Evolutionary conservation across 2,888 invertebrate species (phyloP), one percentile per base, ranked within the genome.

Genomic region (Hipparchia sbordonii): DNA sequence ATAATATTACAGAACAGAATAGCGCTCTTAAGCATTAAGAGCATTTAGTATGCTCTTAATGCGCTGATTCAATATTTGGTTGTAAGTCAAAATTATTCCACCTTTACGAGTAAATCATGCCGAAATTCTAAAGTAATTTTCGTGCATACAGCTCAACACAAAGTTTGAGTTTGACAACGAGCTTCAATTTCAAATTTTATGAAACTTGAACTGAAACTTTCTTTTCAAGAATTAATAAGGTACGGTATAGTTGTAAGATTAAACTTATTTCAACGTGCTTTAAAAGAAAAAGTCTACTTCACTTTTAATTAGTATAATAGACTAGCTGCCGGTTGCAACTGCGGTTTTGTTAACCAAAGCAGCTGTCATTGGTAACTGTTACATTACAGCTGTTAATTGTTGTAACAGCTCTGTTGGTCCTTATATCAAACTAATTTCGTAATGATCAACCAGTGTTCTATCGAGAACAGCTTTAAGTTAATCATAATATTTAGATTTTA

Each of bases 111-210:
- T 51, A 8, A 46, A 48, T 62, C 7, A 57, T 45, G 6, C 33
- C 56, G 9, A 67, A 46, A 57, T 8, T 57, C 46, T 23, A 5
- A 67, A 57, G 13, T 67, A 67, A 67, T 57, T 57, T 56, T 46
- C 39, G 56, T 57, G 67, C 13, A 67, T 13, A 57, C 46, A 57
- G 56, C 12, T 57, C 13, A 46, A 45, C 56, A 13, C 57, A 67
- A 57, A 57, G 13, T 67, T 67, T 67, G 67, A 67, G 13, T 67
- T 57, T 67, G 67, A 67, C 67, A 67, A 33, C 33, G 51, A 65
- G 65, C 51, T 65, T 65, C 65, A 65, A 52, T 65, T 65, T 65
- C 52, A 65, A 65, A 65, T 65, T 65, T 65, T 12, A 33, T 33
- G 23, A 65, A 65, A 65, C 65, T 65, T 52, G 33, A 46, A n/a